Evolutionary conservation across 2,113 vertebrate genomes (phyloP), one percentile per base, ranked within the genome.

Genomic region (Salvelinus sp.): DNA sequence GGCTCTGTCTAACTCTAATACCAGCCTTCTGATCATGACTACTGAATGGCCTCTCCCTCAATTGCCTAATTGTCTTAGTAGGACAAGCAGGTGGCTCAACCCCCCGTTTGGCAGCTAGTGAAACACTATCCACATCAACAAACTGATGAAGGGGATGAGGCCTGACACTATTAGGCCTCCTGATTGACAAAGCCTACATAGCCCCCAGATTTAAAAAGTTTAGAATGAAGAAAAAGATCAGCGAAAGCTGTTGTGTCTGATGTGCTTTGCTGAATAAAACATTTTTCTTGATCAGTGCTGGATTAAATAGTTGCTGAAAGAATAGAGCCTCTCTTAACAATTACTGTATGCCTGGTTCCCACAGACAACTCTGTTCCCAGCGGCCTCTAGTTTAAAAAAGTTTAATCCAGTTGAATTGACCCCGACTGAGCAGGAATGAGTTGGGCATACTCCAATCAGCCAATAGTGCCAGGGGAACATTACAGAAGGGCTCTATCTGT

Each of bases 81-180:
- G 76, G 79, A 80, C 67, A 78, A 79, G 87, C 91, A 91, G 89
- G 89, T 91, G 90, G 86, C 83, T 86, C 73, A 71, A 83, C 87
- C 76, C 75, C 77, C 78, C 74, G 69, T 80, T 88, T 88, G 83
- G 86, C 83, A 87, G 84, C 79, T 50, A 25, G 3, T 50, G 22
- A 54, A 27, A 23, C 22, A 10, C 18, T 33, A 9, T 14, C 3
- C 25, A 62, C 73, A 79, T 82, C 63, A 74, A 76, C 76, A 69
- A 74, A 69, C 70, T 30, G 38, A 60, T 82, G 78, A 69, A 79
- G 81, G 76, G 70, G 76, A 75, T 74, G 58, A 84, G 86, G 85
- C 83, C 60, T 68, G 48, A 38, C 48, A 33, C 33, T 63, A 54
- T 78, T 70, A 74, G 64, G 25, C 54, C 9, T 27, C 70, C 18